Evolutionary conservation across 37 sponge, comb jelly and placozoan species (phyloP).

Genomic region (Cliona cf. orientalis): DNA sequence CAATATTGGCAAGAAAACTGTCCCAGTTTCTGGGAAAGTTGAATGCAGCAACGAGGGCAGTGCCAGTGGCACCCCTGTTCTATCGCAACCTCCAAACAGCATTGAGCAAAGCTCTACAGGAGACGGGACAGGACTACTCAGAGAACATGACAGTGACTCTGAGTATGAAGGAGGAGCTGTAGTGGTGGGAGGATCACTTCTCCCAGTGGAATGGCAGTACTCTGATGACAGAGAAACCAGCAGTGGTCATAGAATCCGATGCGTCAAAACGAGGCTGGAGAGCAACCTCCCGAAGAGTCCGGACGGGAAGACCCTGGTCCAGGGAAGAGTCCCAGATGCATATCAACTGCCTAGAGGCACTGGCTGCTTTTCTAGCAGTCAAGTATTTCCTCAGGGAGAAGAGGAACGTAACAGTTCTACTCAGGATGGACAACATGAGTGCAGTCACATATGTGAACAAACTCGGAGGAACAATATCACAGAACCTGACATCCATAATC

Average conservation of each 20-base stretch:
- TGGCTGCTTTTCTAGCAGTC: conserved; percentile 37
- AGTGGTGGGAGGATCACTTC: conserved; percentile 32
- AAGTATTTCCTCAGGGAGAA: conserved; percentile 28
- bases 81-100: too few relatives aligned
- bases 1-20: too few relatives aligned
- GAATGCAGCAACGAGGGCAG: too few relatives aligned
- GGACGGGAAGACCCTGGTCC: conserved; percentile 31
- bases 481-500: background rate
- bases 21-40: too few relatives aligned
- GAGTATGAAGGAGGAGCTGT: conserved; percentile 31
- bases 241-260: conserved; percentile 33
- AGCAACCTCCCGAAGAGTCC: conserved; percentile 7
- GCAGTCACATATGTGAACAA: conserved; percentile 60
- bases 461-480: conserved; percentile 49
- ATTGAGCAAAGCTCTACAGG: too few relatives aligned
- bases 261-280: conserved; percentile 40
- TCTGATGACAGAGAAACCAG: conserved; percentile 3
- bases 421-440: conserved; percentile 44
- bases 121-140: too few relatives aligned
- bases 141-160: too few relatives aligned
- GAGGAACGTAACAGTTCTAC: conserved; percentile 11
- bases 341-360: too few relatives aligned
- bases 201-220: conserved; percentile 26
- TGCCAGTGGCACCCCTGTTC: too few relatives aligned
- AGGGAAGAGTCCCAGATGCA: conserved; percentile 18